A percentile compares a stretch with the other conserved stretches of the same genome.
Evolutionary conservation across 1,140 invertebrate genomes (phyloP).

Genomic region (Zaprionus camerounensis): DNA sequence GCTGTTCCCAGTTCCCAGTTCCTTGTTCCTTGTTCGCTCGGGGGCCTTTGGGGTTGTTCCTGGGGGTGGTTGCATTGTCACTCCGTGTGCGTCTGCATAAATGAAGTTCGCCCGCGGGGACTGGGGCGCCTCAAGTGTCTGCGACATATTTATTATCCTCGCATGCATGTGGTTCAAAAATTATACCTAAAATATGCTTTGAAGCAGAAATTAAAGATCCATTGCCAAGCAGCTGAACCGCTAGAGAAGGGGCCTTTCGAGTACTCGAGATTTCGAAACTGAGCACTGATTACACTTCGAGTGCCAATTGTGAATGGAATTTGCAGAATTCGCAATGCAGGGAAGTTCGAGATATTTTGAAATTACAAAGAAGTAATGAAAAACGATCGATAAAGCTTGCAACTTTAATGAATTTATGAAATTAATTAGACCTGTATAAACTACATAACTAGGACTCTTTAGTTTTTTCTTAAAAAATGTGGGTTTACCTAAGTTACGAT

Average conservation of each 20-base stretch:
- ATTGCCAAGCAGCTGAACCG: slow-evolving; percentile 30
- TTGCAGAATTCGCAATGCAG: background rate
- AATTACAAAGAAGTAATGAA: background rate
- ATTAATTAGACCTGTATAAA: no score
- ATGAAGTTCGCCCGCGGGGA: slow-evolving; percentile 51
- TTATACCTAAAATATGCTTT: slow-evolving; percentile 57
- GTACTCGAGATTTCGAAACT: slow-evolving; percentile 13
- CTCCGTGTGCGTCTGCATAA: slow-evolving; percentile 50
- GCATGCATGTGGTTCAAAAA: slow-evolving; percentile 51
- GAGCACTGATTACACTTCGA: slow-evolving; percentile 67
- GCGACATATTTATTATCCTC: slow-evolving; percentile 75
- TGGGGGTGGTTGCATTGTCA: slow-evolving; percentile 30
- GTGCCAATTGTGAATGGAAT: slow-evolving; percentile 40
- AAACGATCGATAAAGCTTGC: background rate
- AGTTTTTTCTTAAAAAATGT: no score
- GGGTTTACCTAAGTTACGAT: no score
- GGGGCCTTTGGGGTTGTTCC: slow-evolving; percentile 31
- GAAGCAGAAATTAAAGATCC: slow-evolving; percentile 56
- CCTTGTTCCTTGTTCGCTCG: background rate
- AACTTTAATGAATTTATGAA: no score
- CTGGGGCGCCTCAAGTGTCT: slow-evolving; percentile 59
- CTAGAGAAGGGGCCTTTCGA: background rate
- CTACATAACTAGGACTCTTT: no score
- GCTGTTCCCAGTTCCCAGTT: no score
- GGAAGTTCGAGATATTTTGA: background rate